phyloP scores from a whole-genome alignment of 1,140 invertebrate genomes.

The Drosophila ambigua region DNA sequence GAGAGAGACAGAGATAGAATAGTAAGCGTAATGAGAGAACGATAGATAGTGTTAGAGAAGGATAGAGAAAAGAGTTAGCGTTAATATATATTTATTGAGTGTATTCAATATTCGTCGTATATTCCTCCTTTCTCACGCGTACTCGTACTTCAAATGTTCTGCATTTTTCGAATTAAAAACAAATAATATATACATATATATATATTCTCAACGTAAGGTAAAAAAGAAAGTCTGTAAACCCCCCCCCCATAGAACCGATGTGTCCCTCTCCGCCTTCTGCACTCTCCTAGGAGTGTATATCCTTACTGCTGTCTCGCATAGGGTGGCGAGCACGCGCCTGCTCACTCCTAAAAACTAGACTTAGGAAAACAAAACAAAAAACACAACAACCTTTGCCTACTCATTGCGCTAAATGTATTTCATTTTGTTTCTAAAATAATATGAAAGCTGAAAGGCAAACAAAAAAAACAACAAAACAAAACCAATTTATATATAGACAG shows the following conservation, averaged over 20 bases:
- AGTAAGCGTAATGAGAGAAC: neutral
- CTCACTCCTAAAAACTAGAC: slow-evolving; percentile 4
- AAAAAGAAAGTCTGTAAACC: neutral
- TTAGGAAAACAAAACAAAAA: slow-evolving; percentile 6
- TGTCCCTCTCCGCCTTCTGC: neutral
- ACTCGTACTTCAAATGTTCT: slow-evolving; percentile 32
- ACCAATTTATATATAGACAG: slow-evolving; percentile 11
- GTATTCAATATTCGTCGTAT: slow-evolving; percentile 11
- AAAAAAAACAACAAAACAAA: slow-evolving; percentile 24
- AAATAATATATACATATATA: too few species aligned
- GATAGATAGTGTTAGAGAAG: neutral
- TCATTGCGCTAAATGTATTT: slow-evolving; percentile 62
- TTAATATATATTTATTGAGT: slow-evolving; percentile 33
- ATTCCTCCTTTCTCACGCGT: slow-evolving; percentile 24
- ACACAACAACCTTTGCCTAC: slow-evolving; percentile 51
- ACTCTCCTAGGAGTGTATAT: slow-evolving; percentile 14
- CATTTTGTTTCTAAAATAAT: slow-evolving; percentile 75
- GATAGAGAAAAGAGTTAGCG: slow-evolving; percentile 1
- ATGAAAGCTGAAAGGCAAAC: slow-evolving; percentile 49
- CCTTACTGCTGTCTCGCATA: slow-evolving; percentile 39
- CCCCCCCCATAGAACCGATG: neutral
- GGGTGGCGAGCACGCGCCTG: neutral
- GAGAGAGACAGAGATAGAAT: slow-evolving; percentile 7
- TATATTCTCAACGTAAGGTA: too few species aligned
- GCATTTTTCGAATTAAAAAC: slow-evolving; percentile 42